phyloP scores from a whole-genome alignment of 2,113 vertebrate species.

The Sarotherodon lohbergeri region DNA sequence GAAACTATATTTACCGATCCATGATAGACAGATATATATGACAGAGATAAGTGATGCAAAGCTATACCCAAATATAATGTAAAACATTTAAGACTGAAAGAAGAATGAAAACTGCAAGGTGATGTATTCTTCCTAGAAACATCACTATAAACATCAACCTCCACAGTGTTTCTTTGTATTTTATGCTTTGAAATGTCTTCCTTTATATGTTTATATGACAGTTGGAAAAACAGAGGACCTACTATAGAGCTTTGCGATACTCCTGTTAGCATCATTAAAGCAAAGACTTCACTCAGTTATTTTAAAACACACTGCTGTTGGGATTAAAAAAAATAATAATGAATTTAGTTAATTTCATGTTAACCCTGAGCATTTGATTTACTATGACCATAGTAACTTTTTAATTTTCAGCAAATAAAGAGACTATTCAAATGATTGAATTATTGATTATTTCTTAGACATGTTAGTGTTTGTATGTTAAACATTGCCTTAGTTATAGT shows the following conservation, averaged over 20 bases:
- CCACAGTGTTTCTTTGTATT: not conserved
- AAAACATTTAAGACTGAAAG: not conserved
- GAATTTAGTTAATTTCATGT: not conserved
- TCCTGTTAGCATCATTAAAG: not conserved
- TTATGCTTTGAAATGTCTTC: not conserved
- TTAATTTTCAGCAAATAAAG: not conserved
- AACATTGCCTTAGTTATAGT: not conserved
- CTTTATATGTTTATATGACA: not conserved
- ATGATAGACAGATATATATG: fast-evolving
- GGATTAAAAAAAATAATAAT: not conserved
- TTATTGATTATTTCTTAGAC: fast-evolving
- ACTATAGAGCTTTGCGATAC: not conserved
- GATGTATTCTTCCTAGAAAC: not conserved
- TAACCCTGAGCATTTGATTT: not conserved
- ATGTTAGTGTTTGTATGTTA: not conserved
- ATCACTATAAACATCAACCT: not conserved
- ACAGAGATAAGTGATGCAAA: not conserved
- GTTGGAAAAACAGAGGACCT: not conserved
- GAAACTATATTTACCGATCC: not conserved
- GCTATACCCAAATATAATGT: not conserved
- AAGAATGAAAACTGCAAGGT: not conserved
- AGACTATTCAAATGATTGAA: not conserved
- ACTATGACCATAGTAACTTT: not conserved
- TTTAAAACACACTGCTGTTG: not conserved
- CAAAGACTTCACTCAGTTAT: not conserved